Percentiles rank a stretch among this genome's conserved stretches.
phyloP scores from a whole-genome alignment of 2,888 invertebrate species.

The Phyto melanocephala region DNA sequence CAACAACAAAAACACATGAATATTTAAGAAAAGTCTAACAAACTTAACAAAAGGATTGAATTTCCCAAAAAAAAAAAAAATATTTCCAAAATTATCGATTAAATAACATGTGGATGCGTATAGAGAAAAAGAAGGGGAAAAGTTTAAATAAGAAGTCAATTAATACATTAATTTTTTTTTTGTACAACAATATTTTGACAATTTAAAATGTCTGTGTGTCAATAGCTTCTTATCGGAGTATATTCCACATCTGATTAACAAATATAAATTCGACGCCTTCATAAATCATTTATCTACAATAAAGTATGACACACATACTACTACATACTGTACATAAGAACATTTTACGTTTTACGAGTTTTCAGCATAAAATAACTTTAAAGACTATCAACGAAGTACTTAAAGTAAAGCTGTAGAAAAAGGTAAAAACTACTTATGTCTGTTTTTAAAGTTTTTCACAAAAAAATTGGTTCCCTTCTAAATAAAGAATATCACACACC shows the following conservation, averaged over 20 bases:
- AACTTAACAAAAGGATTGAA: conserved; percentile 32
- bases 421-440: no score
- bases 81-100: not conserved
- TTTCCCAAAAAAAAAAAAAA: conserved; percentile 1
- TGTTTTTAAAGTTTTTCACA: no score
- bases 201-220: conserved; percentile 24
- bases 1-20: conserved; percentile 15
- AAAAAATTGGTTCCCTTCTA: no score
- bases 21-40: not conserved
- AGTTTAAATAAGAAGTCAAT: not conserved
- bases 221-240: not conserved
- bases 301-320: no score
- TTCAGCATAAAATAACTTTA: no score
- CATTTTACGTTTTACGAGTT: no score
- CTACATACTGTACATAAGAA: no score
- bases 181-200: conserved; percentile 38
- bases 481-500: no score
- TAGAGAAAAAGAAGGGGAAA: not conserved
- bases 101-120: not conserved
- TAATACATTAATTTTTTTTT: conserved; percentile 8
- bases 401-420: no score
- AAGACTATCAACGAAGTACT: no score
- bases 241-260: not conserved
- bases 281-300: conserved; percentile 15
- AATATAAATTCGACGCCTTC: not conserved